Evolutionary conservation across 2,113 vertebrate species (phyloP), one percentile per base, ranked within the genome.

Genomic region (Phylloscopus whistleri): DNA sequence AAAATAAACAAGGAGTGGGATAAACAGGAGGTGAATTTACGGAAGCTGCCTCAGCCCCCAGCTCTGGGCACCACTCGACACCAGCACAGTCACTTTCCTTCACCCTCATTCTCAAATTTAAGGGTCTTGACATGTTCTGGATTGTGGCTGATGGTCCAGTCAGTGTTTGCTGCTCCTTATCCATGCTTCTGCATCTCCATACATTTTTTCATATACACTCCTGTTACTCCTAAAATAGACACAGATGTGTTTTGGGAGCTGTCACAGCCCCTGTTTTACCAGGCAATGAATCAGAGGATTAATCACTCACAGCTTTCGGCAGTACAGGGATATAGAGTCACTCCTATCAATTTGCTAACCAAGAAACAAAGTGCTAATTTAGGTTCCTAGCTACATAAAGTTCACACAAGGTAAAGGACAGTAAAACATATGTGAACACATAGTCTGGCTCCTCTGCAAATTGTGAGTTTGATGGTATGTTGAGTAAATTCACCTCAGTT

Each of bases 1-100:
- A 96, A 95, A 97, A 96, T 97, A 97, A 84, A 78, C 30, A 52
- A 76, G 67, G 84, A 92, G 91, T 94, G 93, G 93, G 95, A 92
- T 91, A 95, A 94, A 87, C 76, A 94, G 95, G 88, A 96, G 93
- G 37, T 91, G 87, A 87, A n/a, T 22, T 95, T 94, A 91, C 94
- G 93, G 96, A 97, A 97, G 89, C 89, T 96, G 80, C 89, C 87
- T 92, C 91, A 89, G 84, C 95, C 80, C 69, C 94, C 94, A 23
- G 73, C 56, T 67, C 49, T 86, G 53, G 48, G 64, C 89, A 89
- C 48, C 80, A 95, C 68, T 66, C 4, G 92, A 93, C 64, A 95
- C 91, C 44, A 5, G 11, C 8, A 51, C 2, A 2, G 23, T 46
- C 59, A 22, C 80, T 84, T 67, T 89, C 52, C 35, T 67, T 92